Base-by-base conservation (phyloP, 2,797 vertebrate genomes). In the Rhynchonycteris naso region DNA sequence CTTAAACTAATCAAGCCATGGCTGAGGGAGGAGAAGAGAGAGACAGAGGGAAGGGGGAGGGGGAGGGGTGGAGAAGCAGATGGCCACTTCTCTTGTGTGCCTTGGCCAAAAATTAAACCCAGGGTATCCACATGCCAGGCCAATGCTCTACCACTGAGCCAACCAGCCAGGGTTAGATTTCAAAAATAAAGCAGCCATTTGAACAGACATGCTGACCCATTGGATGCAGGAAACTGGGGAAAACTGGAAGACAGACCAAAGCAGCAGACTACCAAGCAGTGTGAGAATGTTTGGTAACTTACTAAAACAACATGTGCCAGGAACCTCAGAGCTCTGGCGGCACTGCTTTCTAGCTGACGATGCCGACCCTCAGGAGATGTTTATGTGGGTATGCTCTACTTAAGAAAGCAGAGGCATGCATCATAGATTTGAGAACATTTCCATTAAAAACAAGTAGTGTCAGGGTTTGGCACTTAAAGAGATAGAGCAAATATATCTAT, bases 301-400 rank as follows among this genome's bases (percentile, higher is more conserved):
- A 9, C 0, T 3, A 16, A 16, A 28, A 35, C 12, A 24, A 28
- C 3, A 12, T 4, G 2, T 9, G 22, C 47, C 1, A 0, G n/a
- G 19, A 9, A 59, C 56, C 30, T 43, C 18, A 2, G 69, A 43
- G 81, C 50, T 47, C 47, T n/a, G 6, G 35, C 58, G 58, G 35
- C 7, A 2, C 1, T 47, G 78, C 24, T 16, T 5, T 35, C 65
- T 2, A 6, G 47, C 35, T 21, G 38, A 14, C 3, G 1, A 14
- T 7, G 50, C 3, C 0, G 50, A 50, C 38, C 18, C 66, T 47
- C n/a, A 10, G 63, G 81, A 71, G 59, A 56, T 1, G 43, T 33
- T 26, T 10, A 68, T 76, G 58, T 14, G 5, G 10, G 33, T 61
- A 26, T 38, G 52, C 43, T 69, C 30, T 43, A 30, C n/a, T 59